A percentile compares a stretch with the other conserved stretches of the same genome.
Conservation (phyloP, 2,797 vertebrate species). For the Onychomys arenicola region DNA sequence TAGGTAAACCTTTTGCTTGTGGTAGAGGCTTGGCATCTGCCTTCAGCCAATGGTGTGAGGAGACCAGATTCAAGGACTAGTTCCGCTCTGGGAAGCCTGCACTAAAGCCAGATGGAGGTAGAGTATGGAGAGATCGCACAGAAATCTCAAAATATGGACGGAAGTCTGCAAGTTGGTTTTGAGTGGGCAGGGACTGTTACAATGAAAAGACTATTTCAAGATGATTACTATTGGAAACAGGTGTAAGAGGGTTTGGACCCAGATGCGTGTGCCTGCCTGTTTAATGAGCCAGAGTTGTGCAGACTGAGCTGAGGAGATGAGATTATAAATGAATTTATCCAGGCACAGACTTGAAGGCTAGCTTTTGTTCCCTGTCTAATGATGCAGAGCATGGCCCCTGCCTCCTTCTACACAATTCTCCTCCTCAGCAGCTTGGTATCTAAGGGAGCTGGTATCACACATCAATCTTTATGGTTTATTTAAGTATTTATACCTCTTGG, state of each 20-base stretch:
- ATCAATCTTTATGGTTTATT: constrained; percentile 33
- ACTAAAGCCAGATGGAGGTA: background rate
- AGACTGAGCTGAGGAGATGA: background rate
- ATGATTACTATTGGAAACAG: background rate
- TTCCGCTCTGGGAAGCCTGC: background rate
- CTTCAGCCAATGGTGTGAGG: background rate
- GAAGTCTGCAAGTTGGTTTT: background rate
- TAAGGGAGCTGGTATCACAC: background rate
- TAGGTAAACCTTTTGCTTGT: background rate
- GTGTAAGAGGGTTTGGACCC: background rate
- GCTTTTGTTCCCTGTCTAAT: background rate
- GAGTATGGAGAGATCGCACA: background rate
- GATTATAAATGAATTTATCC: background rate
- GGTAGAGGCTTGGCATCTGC: background rate
- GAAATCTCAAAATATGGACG: background rate
- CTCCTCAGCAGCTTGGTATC: background rate
- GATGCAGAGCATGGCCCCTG: background rate
- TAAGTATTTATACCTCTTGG: constrained; percentile 32
- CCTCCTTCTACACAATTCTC: background rate
- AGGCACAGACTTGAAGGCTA: background rate
- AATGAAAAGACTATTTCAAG: background rate
- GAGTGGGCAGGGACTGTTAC: background rate
- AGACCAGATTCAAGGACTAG: background rate
- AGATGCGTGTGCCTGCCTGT: background rate
- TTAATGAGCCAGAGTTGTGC: background rate